Evolutionary conservation across 2,888 invertebrate genomes (phyloP).

Genomic region (Uloborus plumipes): DNA sequence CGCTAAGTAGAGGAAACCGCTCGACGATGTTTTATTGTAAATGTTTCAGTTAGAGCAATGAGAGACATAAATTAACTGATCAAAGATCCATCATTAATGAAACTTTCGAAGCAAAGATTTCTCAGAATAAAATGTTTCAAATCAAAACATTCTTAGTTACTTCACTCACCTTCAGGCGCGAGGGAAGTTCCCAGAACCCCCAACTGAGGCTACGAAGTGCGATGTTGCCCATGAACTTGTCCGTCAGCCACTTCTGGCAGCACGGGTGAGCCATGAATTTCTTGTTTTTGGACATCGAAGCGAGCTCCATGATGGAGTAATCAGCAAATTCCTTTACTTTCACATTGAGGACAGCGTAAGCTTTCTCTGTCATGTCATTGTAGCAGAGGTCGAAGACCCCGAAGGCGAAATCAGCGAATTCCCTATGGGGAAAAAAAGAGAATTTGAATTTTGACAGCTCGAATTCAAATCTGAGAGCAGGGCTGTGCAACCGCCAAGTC

Average conservation of each 20-base stretch:
- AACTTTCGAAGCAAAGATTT: no score
- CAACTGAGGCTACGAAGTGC: slow-evolving; percentile 70
- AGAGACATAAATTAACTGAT: no score
- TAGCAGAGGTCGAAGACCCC: slow-evolving; percentile 70
- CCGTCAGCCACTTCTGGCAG: slow-evolving; percentile 74
- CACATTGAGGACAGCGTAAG: slow-evolving; percentile 70
- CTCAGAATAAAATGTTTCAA: no score
- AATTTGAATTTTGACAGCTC: no score
- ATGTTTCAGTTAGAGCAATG: no score
- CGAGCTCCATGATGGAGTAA: slow-evolving; percentile 71
- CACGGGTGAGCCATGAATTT: slow-evolving; percentile 74
- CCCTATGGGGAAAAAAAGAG: slow-evolving; percentile 19
- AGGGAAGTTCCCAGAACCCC: slow-evolving; percentile 69
- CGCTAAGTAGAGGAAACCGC: no score
- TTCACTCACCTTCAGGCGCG: slow-evolving; percentile 69
- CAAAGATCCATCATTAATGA: no score
- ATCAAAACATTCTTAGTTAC: no score
- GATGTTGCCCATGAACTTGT: slow-evolving; percentile 71
- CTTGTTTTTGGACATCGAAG: slow-evolving; percentile 71
- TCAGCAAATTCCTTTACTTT: slow-evolving; percentile 71
- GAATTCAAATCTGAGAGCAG: no score
- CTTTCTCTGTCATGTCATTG: slow-evolving; percentile 69
- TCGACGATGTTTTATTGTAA: no score
- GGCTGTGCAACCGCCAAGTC: no score
- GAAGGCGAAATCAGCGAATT: slow-evolving; percentile 68